A percentile compares a stretch with the other conserved stretches of the same genome.
phyloP scores from a whole-genome alignment of 2,113 vertebrate species.

The Beaufortia kweichowensis region DNA sequence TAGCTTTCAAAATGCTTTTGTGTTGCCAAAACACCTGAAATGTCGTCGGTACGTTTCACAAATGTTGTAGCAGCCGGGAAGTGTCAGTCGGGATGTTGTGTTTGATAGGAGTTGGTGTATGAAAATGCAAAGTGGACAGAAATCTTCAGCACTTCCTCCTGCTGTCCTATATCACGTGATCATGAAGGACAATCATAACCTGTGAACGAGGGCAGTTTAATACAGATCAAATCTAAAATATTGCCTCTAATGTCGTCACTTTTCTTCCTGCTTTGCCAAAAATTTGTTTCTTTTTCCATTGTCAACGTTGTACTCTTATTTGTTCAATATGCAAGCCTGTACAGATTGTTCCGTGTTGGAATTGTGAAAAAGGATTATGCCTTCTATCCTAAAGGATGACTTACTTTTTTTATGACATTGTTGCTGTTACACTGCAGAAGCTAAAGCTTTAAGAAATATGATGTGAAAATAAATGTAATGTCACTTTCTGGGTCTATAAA shows the following conservation, averaged over 20 bases:
- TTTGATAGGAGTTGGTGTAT: conserved; percentile 55
- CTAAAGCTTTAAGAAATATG: conserved; percentile 79
- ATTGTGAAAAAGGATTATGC: conserved; percentile 72
- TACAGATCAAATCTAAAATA: conserved; percentile 73
- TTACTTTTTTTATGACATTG: conserved; percentile 69
- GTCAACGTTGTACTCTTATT: conserved; percentile 65
- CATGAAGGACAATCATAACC: conserved; percentile 82
- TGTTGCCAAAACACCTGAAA: conserved; percentile 44
- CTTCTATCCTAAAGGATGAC: conserved; percentile 66
- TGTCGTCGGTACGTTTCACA: conserved; percentile 29
- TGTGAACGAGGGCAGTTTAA: conserved; percentile 70
- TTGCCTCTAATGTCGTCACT: conserved; percentile 73
- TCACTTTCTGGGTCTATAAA: conserved; percentile 76
- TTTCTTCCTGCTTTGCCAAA: conserved; percentile 81
- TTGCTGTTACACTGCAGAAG: conserved; percentile 78
- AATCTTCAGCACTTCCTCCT: conserved; percentile 72
- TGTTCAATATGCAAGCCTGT: conserved; percentile 72
- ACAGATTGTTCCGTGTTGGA: conserved; percentile 68
- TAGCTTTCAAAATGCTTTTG: conserved; percentile 46
- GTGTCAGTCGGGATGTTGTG: conserved; percentile 66
- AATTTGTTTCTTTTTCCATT: conserved; percentile 63
- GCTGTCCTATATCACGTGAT: conserved; percentile 73
- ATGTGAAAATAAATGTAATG: conserved; percentile 74
- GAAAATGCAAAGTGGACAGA: conserved; percentile 51
- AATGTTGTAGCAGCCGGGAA: conserved; percentile 61